Conservation (phyloP, 2,797 vertebrate species). For the Spondyliosoma cantharus region DNA sequence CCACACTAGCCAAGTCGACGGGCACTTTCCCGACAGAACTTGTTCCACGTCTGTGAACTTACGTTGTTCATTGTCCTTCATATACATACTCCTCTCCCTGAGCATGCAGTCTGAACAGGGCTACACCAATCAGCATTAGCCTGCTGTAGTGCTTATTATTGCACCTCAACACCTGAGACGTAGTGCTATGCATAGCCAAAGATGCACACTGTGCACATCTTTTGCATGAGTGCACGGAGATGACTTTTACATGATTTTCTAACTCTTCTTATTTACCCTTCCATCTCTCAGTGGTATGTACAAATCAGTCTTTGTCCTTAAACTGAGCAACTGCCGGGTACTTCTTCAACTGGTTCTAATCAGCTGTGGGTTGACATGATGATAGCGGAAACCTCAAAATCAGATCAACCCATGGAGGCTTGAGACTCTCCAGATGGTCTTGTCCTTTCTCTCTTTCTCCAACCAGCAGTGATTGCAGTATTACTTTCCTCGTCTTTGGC, state of each 20-base stretch:
- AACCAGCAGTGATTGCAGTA: constrained; percentile 62
- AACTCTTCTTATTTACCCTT: constrained; percentile 44
- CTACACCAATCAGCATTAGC: constrained; percentile 66
- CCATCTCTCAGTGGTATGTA: constrained; percentile 25
- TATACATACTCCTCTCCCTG: constrained; percentile 34
- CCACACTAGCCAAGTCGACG: constrained; percentile 45
- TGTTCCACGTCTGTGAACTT: constrained; percentile 47
- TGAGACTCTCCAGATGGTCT: constrained; percentile 51
- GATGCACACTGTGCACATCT: constrained; percentile 68
- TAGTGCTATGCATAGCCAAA: constrained; percentile 77
- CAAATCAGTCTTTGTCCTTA: constrained; percentile 43
- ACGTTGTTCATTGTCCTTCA: constrained; percentile 25
- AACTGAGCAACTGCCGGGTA: constrained; percentile 37
- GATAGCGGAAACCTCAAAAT: constrained; percentile 33
- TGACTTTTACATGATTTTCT: constrained; percentile 44
- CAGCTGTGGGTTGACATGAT: constrained; percentile 59
- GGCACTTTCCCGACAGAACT: constrained; percentile 46
- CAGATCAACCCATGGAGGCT: constrained; percentile 50
- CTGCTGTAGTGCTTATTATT: constrained; percentile 53
- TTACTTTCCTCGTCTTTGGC: constrained; percentile 67
- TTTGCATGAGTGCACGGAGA: constrained; percentile 73
- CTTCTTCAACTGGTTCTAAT: constrained; percentile 51
- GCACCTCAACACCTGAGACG: constrained; percentile 58
- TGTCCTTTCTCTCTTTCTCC: constrained; percentile 52
- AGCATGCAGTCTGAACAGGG: constrained; percentile 74